Percentiles rank a stretch among this genome's conserved stretches.
Evolutionary conservation across 1,140 invertebrate genomes (phyloP).

Genomic region (Stegodyphus dumicola): DNA sequence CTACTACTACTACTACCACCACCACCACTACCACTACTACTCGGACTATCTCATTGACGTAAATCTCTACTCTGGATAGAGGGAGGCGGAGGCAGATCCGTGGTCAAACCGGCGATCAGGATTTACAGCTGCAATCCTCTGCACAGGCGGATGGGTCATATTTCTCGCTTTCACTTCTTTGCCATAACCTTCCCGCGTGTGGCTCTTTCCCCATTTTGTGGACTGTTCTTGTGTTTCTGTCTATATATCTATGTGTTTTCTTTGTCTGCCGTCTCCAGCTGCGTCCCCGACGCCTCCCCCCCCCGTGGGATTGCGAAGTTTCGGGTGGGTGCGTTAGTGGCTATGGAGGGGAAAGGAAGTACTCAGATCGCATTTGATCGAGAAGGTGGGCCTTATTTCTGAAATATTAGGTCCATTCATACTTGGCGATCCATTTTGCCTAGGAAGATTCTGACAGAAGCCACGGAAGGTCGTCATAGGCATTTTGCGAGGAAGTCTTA

Average conservation of each 20-base stretch:
- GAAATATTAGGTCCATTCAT: no score
- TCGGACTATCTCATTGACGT: conserved; percentile 43
- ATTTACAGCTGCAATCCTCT: conserved; percentile 60
- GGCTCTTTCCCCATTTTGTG: background rate
- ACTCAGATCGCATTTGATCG: background rate
- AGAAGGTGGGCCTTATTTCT: background rate
- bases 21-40: background rate
- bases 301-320: conserved; percentile 7
- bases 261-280: conserved; percentile 11
- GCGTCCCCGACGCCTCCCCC: background rate
- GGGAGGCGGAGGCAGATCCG: background rate
- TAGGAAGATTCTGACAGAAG: no score
- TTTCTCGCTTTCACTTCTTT: conserved; percentile 29
- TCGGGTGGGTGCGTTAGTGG: background rate
- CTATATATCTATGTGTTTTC: conserved; percentile 10
- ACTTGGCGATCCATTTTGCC: no score
- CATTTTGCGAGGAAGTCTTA: no score
- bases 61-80: conserved; percentile 37
- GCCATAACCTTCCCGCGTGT: conserved; percentile 14
- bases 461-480: no score
- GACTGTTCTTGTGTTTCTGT: conserved; percentile 19
- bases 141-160: conserved; percentile 49
- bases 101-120: conserved; percentile 53
- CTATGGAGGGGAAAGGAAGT: conserved; percentile 14
- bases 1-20: background rate